Percentiles rank a stretch among this genome's conserved stretches.
phyloP scores from a whole-genome alignment of 2,888 invertebrate genomes.

The Heteromyza rotundicornis region DNA sequence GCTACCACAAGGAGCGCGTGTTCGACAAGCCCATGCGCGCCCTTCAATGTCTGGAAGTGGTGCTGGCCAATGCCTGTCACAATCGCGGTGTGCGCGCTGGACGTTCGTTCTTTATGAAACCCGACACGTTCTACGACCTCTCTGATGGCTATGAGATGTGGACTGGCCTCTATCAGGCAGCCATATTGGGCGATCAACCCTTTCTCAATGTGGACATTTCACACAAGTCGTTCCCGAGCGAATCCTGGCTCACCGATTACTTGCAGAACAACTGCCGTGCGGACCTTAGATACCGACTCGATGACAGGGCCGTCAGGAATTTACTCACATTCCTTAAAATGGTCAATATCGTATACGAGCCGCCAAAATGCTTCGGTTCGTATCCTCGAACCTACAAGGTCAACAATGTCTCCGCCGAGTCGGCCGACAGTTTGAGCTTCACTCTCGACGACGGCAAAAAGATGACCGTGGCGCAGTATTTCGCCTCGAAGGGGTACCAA shows the following conservation, averaged over 20 bases:
- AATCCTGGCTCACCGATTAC: slow-evolving; percentile 64
- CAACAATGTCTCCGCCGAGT: slow-evolving; percentile 33
- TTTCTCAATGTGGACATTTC: slow-evolving; percentile 91
- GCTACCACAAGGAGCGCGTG: slow-evolving; percentile 50
- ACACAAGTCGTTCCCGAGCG: slow-evolving; percentile 78
- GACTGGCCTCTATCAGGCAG: slow-evolving; percentile 92
- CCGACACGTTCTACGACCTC: slow-evolving; percentile 63
- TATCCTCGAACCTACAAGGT: slow-evolving; percentile 45
- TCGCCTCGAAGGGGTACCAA: slow-evolving; percentile 36
- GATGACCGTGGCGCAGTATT: slow-evolving; percentile 62
- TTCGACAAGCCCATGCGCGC: slow-evolving; percentile 61
- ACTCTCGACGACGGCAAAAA: slow-evolving; percentile 38
- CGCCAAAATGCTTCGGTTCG: slow-evolving; percentile 44
- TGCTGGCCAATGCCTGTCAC: slow-evolving; percentile 66
- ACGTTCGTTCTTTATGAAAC: slow-evolving; percentile 78
- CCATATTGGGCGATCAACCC: slow-evolving; percentile 85
- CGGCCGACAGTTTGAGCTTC: slow-evolving; percentile 61
- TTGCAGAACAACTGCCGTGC: slow-evolving; percentile 47
- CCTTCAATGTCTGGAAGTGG: slow-evolving; percentile 71
- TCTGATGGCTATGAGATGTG: slow-evolving; percentile 88
- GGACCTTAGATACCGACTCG: neutral
- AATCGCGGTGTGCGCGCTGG: slow-evolving; percentile 47
- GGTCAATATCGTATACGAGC: slow-evolving; percentile 48
- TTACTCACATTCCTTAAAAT: slow-evolving; percentile 41
- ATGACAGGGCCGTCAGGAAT: neutral